Evolutionary conservation across 2,113 vertebrate genomes (phyloP), one percentile per base, ranked within the genome.

Genomic region (Bufo bufo): DNA sequence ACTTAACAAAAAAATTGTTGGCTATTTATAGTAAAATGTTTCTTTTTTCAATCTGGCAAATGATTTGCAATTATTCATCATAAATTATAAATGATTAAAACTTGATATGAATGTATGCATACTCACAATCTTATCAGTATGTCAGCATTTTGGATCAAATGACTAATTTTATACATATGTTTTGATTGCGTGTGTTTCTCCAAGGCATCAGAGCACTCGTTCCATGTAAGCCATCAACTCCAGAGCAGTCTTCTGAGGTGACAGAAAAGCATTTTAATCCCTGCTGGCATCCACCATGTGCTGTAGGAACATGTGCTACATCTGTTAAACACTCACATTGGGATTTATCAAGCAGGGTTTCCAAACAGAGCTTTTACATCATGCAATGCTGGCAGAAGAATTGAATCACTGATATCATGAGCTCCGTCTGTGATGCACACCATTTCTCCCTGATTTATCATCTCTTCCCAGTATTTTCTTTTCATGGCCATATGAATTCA

Each of bases 301-400:
- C 71, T 86, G 10, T 49, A 52, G 71, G 63, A 52, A 84, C 82
- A 84, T 84, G 63, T 84, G 63, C 56, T 77, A 86, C 85, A 86
- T 86, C 85, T 86, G 85, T 78, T 85, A 85, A 77, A 85, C 84
- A 85, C 61, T 77, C 72, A 63, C 84, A 50, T 77, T 77, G 71
- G 84, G 84, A 85, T 77, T 85, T 85, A 78, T 59, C 58, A 86
- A 86, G 74, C 74, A 66, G 59, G 49, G 63, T 65, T 65, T 77
- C 59, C 74, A 65, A 78, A 61, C 75, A 65, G 33, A 63, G 17
- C 47, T 49, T 65, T 65, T 77, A 65, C 74, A 86, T 86, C 75
- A 11, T 74, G 66, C 66, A 74, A 74, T 75, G 74, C 75, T 86
- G 58, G 59, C 85, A 86, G 75, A 78, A 77, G 74, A 86, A 65